Base-by-base conservation (phyloP, 2,797 vertebrate species). In the Chelonia mydas region DNA sequence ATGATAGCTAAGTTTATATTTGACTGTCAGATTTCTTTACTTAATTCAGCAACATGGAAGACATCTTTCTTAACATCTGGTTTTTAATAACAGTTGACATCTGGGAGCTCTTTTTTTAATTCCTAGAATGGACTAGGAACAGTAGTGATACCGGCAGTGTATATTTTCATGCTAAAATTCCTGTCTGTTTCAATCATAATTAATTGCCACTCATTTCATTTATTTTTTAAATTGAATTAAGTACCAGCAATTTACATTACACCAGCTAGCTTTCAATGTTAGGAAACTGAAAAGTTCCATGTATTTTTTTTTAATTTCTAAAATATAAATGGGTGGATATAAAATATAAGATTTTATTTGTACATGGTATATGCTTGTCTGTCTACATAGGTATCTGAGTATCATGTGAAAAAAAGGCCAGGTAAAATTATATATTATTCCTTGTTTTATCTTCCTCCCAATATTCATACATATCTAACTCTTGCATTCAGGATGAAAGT, bases 21-120 rank as follows among this genome's bases (percentile, higher is more conserved):
- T 96, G 97, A 96, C 95, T 98, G 98, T 98, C 98, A 98, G 97
- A 97, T 98, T 98, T 98, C 97, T 98, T 98, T 98, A 98, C 96
- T 98, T 97, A 97, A 97, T 98, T 98, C 97, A 91, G 92, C 94
- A 96, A 95, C 97, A 85, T 98, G 97, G 86, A 96, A 98, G 97
- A 97, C 87, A 95, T 98, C 94, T 95, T 98, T 98, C 98, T 97
- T 96, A 97, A 98, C 98, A 98, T 98, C 98, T 98, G 98, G 97
- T 98, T 98, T 98, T 98, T 98, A 98, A 98, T 98, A 98, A 97
- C 97, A 96, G 97, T 97, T 98, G 98, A 98, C 98, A 98, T 98
- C 97, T 98, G 98, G 97, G 97, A 98, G 97, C 96, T 95, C 97
- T 97, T 97, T 98, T 96, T 93, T 95, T 94, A 96, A 96, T 95